Evolutionary conservation across 2,888 invertebrate genomes (phyloP), one percentile per base, ranked within the genome.

Genomic region (Drosophila neonasuta): DNA sequence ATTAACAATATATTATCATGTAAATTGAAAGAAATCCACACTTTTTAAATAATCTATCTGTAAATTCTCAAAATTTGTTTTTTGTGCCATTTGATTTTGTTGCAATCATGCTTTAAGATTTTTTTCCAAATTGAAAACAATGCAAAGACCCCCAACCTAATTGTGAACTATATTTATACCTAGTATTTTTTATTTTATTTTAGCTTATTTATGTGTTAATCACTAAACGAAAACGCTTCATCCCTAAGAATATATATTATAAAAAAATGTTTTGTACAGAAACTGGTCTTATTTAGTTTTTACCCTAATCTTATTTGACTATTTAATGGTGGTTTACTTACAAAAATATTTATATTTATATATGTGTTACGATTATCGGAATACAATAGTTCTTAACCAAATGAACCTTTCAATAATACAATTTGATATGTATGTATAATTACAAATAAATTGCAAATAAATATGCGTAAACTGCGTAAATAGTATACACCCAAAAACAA

Each of bases 201-300:
- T 54, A 76, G 62, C 29, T 59, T 59, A 42, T 39, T 56, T 66
- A 59, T 44, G 45, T 57, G 41, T 59, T 70, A 59, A 66, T 29
- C 61, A 62, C 56, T 63, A 54, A 60, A 63, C 60, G 44, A 51
- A 75, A 65, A 67, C 63, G 74, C 77, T 74, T 71, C 63, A 77
- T 52, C 73, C 71, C 67, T 72, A 77, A 67, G 67, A 77, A 67
- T 72, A 71, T 63, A 52, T 64, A n/a, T 34, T 72, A 60, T 49
- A 34, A 50, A 30, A 49, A 49, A 48, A 54, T 63, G 41, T 66
- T 65, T 67, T 74, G 66, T 74, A 67, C 54, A 67, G 52, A 64
- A 74, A 68, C 68, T 59, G 61, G 61, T 75, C 71, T 75, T 73
- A 65, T 75, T 74, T 74, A 74, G 71, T 75, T 74, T 65, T 64